These are phyloP conservation scores for Apis cerana DNA, from an alignment of 1,140 invertebrate genomes.

Conservation along the genomic window DNA sequence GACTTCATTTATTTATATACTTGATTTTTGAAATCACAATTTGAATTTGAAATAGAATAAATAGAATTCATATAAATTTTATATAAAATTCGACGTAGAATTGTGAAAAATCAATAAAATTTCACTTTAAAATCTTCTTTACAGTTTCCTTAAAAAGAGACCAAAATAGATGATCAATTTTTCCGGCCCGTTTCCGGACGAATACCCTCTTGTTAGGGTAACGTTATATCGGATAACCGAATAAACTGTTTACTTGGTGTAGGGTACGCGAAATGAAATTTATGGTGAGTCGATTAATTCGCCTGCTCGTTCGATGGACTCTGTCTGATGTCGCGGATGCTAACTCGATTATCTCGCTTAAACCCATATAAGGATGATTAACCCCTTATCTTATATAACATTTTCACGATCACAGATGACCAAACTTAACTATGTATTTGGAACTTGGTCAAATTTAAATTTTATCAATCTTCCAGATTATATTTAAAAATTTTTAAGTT, in stretches of 20 bases:
- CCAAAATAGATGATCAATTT: not conserved
- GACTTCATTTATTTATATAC: no score
- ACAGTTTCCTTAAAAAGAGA: not conserved
- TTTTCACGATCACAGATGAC: not conserved
- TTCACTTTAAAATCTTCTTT: not conserved
- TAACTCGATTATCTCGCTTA: slow-evolving; percentile 1
- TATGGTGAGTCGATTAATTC: slow-evolving; percentile 20
- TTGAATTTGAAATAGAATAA: no score
- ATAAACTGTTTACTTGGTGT: slow-evolving; percentile 1
- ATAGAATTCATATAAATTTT: not conserved
- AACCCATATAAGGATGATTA: not conserved
- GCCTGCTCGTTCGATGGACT: not conserved
- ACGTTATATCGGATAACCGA: not conserved
- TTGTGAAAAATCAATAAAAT: not conserved
- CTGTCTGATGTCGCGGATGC: not conserved
- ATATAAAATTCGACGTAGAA: not conserved
- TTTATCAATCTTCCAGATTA: no score
- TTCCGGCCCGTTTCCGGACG: not conserved
- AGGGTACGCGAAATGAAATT: not conserved
- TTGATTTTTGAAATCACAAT: no score
- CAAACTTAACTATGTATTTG: not conserved
- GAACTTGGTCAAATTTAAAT: no score
- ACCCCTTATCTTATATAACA: no score
- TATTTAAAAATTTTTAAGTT: no score
- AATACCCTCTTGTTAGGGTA: not conserved